These are phyloP conservation scores for Pammene aurita DNA, from an alignment of 2,888 invertebrate genomes.

Conservation along the genomic window DNA sequence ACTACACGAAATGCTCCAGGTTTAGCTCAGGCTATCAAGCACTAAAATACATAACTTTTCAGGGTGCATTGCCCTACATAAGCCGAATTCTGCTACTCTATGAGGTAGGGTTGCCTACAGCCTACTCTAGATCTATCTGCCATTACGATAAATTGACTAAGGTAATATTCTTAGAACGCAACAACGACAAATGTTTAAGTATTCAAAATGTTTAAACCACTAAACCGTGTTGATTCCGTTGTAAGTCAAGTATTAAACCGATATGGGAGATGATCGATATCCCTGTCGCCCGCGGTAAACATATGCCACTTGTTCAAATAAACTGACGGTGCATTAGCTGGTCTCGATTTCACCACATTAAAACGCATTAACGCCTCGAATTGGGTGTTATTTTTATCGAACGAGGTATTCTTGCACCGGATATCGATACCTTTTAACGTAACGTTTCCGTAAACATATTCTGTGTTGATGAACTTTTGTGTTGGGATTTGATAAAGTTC, in stretches of 20 bases:
- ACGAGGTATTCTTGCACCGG: constrained; percentile 52
- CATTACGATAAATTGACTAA: too few relatives aligned
- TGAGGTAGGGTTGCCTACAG: too few relatives aligned
- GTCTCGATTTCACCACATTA: constrained; percentile 82
- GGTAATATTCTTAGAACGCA: too few relatives aligned
- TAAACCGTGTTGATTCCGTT: constrained; percentile 5
- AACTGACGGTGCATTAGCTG: constrained; percentile 79
- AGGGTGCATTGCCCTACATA: too few relatives aligned
- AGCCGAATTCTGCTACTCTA: too few relatives aligned
- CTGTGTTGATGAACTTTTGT: background rate
- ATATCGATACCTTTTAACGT: constrained; percentile 38
- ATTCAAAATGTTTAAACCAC: background rate
- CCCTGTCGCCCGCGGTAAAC: constrained; percentile 76
- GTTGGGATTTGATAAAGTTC: constrained; percentile 28
- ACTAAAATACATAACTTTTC: too few relatives aligned
- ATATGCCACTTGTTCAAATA: constrained; percentile 82
- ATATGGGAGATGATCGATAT: constrained; percentile 73
- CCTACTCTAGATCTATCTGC: too few relatives aligned
- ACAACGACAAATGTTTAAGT: background rate
- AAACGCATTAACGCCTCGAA: constrained; percentile 80
- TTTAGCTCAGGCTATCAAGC: too few relatives aligned
- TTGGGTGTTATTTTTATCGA: constrained; percentile 72
- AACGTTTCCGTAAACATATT: constrained; percentile 33
- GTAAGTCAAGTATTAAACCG: constrained; percentile 41
- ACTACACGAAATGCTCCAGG: too few relatives aligned